Evolutionary conservation across 2,113 vertebrate genomes (phyloP).

Genomic region (Halichoerus grypus): DNA sequence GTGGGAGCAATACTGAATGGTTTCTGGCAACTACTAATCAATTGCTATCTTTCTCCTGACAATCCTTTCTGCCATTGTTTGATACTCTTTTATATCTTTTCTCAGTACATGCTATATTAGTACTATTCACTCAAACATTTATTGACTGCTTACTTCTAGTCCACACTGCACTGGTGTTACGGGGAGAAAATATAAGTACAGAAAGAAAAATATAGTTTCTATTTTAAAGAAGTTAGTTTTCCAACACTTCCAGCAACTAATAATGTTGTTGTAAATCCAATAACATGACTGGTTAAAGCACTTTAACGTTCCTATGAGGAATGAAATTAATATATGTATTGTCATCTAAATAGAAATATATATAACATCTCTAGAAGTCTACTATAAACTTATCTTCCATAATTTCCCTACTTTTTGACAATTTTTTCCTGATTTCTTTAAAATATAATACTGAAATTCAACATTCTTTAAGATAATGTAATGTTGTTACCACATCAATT

Average conservation of each 20-base stretch:
- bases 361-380: not conserved
- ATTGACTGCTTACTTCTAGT: slow-evolving; percentile 70
- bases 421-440: not conserved
- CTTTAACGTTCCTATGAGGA: not conserved
- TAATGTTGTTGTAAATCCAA: not conserved
- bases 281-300: not conserved
- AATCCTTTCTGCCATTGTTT: slow-evolving; percentile 74
- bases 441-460: not conserved
- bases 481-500: not conserved
- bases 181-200: slow-evolving; percentile 40
- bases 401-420: not conserved
- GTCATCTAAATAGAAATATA: not conserved
- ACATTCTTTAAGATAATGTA: not conserved
- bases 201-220: not conserved
- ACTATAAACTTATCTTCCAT: not conserved
- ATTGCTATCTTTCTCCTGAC: slow-evolving; percentile 72
- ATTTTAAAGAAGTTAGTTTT: not conserved
- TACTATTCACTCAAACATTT: slow-evolving; percentile 62
- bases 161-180: not conserved
- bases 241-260: not conserved
- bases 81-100: slow-evolving; percentile 71
- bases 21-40: slow-evolving; percentile 76
- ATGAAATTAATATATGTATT: not conserved
- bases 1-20: slow-evolving; percentile 62
- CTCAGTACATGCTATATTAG: slow-evolving; percentile 52